Evolutionary conservation across 2,113 vertebrate species (phyloP), one percentile per base, ranked within the genome.

Genomic region (Oryctolagus cuniculus): DNA sequence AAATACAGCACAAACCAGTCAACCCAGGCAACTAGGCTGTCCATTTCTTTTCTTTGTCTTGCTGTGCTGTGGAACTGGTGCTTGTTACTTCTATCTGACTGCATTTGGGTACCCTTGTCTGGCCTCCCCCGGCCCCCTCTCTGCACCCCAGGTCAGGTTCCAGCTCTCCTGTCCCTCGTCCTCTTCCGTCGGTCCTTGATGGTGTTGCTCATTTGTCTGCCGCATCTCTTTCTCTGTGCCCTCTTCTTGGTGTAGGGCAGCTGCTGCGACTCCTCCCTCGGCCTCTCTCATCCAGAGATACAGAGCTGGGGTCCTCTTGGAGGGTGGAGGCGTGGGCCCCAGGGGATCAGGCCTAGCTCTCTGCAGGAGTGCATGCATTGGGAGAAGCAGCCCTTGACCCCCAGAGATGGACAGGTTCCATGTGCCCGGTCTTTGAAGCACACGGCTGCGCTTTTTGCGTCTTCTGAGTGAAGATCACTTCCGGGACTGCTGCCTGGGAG

Each of bases 201-300:
- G 2, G 34, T n/a, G 0, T 61, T 0, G 13, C 8, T 67, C 12
- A 17, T 16, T 67, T 0, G 21, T 7, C 3, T 25, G 21, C 44
- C 29, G 27, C 1, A 3, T 53, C 34, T n/a, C 8, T 25, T 36
- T 58, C 4, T 70, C n/a, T 58, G 1, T 69, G 22, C 31, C 17
- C 13, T 29, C n/a, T 16, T 69, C 55, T 64, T 34, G 53, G 67
- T 11, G 1, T 12, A 9, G 0, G 5, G 7, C 1, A 6, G 31
- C 19, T n/a, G n/a, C 24, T 29, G 19, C 6, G 0, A 55, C 25
- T 21, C 29, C 6, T 38, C 49, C 6, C 75, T 85, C 74, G 0
- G 12, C 25, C 74, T n/a, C 63, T 82, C 22, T 66, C 4, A 10
- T 22, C 77, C 16, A 8, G 2, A 88, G 72, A 77, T 55, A 38